These are phyloP conservation scores for Andrena bicolor DNA, from an alignment of 2,888 invertebrate species.

Conservation along the genomic window DNA sequence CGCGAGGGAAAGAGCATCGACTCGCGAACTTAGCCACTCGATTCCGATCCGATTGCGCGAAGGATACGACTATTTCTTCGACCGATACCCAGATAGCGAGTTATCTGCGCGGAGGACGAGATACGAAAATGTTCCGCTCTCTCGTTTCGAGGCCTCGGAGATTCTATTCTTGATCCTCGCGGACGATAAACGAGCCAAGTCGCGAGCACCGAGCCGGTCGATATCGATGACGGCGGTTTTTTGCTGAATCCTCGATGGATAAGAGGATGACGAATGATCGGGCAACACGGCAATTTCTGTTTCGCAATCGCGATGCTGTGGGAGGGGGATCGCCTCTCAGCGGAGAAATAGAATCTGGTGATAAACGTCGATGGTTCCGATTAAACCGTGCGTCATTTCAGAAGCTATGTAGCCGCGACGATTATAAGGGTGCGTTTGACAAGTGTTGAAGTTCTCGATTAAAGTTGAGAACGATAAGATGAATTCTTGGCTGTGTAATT, in stretches of 20 bases:
- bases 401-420: too few species aligned
- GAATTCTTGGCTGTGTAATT: too few species aligned
- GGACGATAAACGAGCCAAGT: conserved; percentile 33
- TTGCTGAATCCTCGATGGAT: not conserved
- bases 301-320: not conserved
- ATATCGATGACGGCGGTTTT: conserved; percentile 35
- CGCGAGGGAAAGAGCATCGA: not conserved
- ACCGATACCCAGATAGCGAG: conserved; percentile 57
- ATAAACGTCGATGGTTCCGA: too few species aligned
- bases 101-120: conserved; percentile 54
- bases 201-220: conserved; percentile 1
- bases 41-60: conserved; percentile 59
- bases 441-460: too few species aligned
- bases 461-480: too few species aligned
- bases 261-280: conserved; percentile 10
- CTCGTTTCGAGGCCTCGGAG: conserved; percentile 47
- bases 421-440: too few species aligned
- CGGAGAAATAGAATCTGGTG: too few species aligned
- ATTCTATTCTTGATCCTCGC: conserved; percentile 40
- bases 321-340: too few species aligned
- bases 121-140: conserved; percentile 55
- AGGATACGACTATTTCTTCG: conserved; percentile 56
- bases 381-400: too few species aligned
- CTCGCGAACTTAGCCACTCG: conserved; percentile 21
- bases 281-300: not conserved